Base-by-base conservation (phyloP, 92 coral and sea anemone genomes). In the Virgularia gustaviana region DNA sequence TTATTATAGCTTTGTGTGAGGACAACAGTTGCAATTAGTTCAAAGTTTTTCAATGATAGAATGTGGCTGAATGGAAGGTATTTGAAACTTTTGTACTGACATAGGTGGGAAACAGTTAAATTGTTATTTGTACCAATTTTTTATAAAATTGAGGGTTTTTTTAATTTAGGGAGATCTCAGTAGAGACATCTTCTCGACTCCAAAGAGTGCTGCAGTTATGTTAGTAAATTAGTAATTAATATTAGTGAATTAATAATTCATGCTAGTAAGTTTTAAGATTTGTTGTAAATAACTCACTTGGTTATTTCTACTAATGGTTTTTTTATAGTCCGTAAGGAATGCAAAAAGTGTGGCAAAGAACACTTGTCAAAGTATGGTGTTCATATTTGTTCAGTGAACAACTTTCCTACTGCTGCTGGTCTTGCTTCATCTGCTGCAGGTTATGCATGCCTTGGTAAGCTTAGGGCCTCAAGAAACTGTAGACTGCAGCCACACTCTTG, bases 371-470 rank as follows among this genome's bases (percentile, higher is more conserved):
- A 82, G 57, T 67, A 87, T 29, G 82, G 58, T 70, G 65, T 91
- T 41, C 88, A 81, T 28, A 85, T 91, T 83, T 87, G 90, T 59
- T 91, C 97, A 1, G 58, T 80, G 61, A 91, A 91, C 74, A 91
- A 91, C 66, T 91, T 91, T 59, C 97, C 97, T 0, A 91, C 97
- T 25, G 96, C 96, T 23, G 97, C 97, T 32, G 97, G 97, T 9
- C 87, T 91, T 60, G 97, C 97, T 2, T 91, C 97, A 2, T 91
- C 97, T 66, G 97, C 97, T 42, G 87, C 96, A 0, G 97, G 97
- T 2, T 83, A 81, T 88, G 90, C 97, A 2, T 91, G 97, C 72
- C 79, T 91, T 39, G 91, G 97, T 91, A 63, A 36, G 71, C 43
- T 33, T 18, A n/a, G 12, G 9, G 13, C 25, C 19, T n/a, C 0